A percentile compares a stretch with the other conserved stretches of the same genome.
These are phyloP conservation scores for Zaprionus tsacasi DNA, from an alignment of 1,140 invertebrate genomes.

Conservation along the genomic window DNA sequence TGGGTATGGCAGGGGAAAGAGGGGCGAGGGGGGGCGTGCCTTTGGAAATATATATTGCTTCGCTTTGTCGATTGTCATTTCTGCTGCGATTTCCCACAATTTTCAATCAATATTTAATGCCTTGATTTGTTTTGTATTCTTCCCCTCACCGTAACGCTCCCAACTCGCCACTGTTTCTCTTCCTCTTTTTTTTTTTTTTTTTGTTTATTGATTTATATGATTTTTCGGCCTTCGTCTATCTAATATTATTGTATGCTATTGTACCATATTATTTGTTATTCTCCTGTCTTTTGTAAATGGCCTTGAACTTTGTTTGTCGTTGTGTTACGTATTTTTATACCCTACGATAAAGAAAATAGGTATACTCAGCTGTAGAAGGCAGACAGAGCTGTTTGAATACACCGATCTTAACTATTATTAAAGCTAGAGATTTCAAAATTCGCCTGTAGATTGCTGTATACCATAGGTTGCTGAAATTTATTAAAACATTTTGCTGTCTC, in stretches of 20 bases:
- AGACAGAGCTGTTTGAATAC: too few relatives aligned
- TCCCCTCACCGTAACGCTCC: background rate
- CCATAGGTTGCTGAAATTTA: too few relatives aligned
- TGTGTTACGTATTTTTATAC: conserved; percentile 15
- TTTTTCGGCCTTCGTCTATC: conserved; percentile 36
- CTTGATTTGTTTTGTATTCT: conserved; percentile 33
- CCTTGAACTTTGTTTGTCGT: conserved; percentile 50
- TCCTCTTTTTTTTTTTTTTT: background rate
- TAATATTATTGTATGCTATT: conserved; percentile 27
- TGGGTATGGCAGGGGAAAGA: background rate
- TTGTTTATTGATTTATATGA: conserved; percentile 63
- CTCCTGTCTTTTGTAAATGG: conserved; percentile 44
- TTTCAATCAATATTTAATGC: conserved; percentile 67
- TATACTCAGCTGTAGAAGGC: too few relatives aligned
- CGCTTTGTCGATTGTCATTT: conserved; percentile 37
- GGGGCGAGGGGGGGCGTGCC: background rate
- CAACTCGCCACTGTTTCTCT: background rate
- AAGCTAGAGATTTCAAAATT: too few relatives aligned
- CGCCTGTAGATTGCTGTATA: too few relatives aligned
- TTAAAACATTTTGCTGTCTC: too few relatives aligned
- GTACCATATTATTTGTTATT: conserved; percentile 11
- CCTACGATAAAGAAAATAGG: too few relatives aligned
- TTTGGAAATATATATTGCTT: conserved; percentile 1
- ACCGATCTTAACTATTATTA: too few relatives aligned
- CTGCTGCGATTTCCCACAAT: conserved; percentile 47